Base-by-base conservation (phyloP, 2,888 invertebrate genomes). In the Asteroscopus sphinx region DNA sequence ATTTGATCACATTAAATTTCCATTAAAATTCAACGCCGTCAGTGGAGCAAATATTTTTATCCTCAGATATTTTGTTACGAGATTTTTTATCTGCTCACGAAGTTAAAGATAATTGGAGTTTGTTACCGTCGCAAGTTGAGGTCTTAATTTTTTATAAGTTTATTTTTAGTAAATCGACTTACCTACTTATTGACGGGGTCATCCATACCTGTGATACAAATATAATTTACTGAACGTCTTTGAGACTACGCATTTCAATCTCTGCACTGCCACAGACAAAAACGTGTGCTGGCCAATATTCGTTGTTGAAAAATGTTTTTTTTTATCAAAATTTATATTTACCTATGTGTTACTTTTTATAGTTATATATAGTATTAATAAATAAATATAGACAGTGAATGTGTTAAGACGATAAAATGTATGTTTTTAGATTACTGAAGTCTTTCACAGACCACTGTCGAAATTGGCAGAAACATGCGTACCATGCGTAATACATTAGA, bases 1-100 rank as follows among this genome's bases (percentile, higher is more conserved):
- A 63, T 48, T 25, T 21, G 21, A 3, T 21, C 6, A n/a, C 8
- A 47, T 58, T 40, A 58, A 33, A 16, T 32, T 51, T 35, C 12
- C 45, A 55, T 55, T 58, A 41, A 68, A 68, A 68, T 51, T 67
- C 45, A 54, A 37, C 48, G 28, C 6, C 0, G 11, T 28, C 16
- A 26, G 11, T 9, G 37, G 17, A 4, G 35, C 30, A 42, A 11
- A 26, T 54, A 8, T 15, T 30, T 57, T 54, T 47, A 32, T 44
- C 11, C 42, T 17, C 0, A 8, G 9, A 15, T 30, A 30, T 58
- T 33, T 25, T 21, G 32, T 17, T 13, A 21, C 1, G 1, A 15
- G 15, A 37, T 32, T 54, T 42, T 53, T 55, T 47, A 51, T 55
- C 35, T 39, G 21, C 32, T 39, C 2, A 35, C 6, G 15, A 54